Evolutionary conservation across 2,888 invertebrate genomes (phyloP).

Genomic region (Dicyrtoma fusca): DNA sequence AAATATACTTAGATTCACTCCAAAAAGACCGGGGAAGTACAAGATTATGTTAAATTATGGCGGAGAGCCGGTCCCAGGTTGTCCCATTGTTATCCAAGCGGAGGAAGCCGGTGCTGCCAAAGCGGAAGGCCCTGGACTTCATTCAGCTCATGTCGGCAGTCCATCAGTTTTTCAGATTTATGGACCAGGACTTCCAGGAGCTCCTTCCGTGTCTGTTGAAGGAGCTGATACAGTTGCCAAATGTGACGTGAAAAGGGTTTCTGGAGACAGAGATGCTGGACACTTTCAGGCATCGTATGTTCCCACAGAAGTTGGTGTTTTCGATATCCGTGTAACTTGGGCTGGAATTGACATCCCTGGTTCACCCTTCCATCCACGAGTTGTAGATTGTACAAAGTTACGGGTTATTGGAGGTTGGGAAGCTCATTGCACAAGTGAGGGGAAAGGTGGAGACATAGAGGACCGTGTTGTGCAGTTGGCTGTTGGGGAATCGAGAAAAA

Average conservation of each 20-base stretch:
- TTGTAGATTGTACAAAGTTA: slow-evolving; percentile 74
- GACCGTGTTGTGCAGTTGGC: slow-evolving; percentile 62
- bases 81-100: slow-evolving; percentile 65
- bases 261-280: slow-evolving; percentile 61
- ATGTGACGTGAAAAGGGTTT: slow-evolving; percentile 56
- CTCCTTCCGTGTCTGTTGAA: slow-evolving; percentile 63
- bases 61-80: slow-evolving; percentile 65
- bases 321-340: slow-evolving; percentile 81
- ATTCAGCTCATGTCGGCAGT: slow-evolving; percentile 63
- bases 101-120: slow-evolving; percentile 66
- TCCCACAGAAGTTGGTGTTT: slow-evolving; percentile 88
- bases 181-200: slow-evolving; percentile 62
- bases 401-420: slow-evolving; percentile 86
- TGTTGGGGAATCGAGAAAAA: slow-evolving; percentile 62
- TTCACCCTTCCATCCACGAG: slow-evolving; percentile 80
- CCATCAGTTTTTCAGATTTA: slow-evolving; percentile 65
- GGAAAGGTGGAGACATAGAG: slow-evolving; percentile 38
- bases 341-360: slow-evolving; percentile 65
- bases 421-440: slow-evolving; percentile 60
- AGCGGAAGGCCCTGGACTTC: slow-evolving; percentile 67
- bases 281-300: slow-evolving; percentile 89
- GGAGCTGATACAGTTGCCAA: slow-evolving; percentile 66
- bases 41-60: slow-evolving; percentile 67
- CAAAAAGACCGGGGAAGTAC: slow-evolving; percentile 79
- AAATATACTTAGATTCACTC: slow-evolving; percentile 80